A percentile compares a stretch with the other conserved stretches of the same genome.
These are phyloP conservation scores for Cerastis leucographa DNA, from an alignment of 2,888 invertebrate genomes.

Conservation along the genomic window DNA sequence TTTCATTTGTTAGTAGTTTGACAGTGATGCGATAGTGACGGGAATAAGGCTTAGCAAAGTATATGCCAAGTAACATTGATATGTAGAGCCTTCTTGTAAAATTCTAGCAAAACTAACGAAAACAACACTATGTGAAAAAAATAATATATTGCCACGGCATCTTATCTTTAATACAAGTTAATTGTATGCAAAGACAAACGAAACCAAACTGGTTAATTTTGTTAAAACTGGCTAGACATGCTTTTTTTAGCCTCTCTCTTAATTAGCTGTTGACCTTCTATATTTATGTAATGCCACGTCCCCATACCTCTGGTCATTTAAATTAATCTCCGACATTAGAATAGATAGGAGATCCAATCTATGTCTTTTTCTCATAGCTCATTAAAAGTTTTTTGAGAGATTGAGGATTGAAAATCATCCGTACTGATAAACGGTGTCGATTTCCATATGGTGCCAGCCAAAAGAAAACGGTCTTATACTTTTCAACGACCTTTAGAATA, in stretches of 20 bases:
- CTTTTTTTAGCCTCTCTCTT: not conserved
- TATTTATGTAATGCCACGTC: slow-evolving; percentile 15
- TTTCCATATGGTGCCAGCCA: not conserved
- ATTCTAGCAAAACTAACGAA: not conserved
- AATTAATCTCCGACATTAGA: not conserved
- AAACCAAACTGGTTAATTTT: slow-evolving; percentile 20
- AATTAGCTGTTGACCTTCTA: not conserved
- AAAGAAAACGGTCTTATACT: not conserved
- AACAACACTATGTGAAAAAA: not conserved
- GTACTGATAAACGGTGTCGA: not conserved
- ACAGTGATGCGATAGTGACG: too few relatives aligned
- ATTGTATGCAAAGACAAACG: slow-evolving; percentile 17
- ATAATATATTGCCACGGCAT: not conserved
- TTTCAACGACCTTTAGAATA: not conserved
- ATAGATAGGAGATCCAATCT: too few relatives aligned
- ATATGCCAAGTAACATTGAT: too few relatives aligned
- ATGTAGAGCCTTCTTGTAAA: too few relatives aligned
- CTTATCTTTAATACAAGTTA: not conserved
- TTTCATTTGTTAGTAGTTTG: too few relatives aligned
- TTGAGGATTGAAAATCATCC: not conserved
- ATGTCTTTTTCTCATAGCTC: not conserved
- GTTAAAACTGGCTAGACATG: slow-evolving; percentile 20
- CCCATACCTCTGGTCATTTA: not conserved
- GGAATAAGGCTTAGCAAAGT: too few relatives aligned
- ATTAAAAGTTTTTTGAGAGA: not conserved